These are phyloP conservation scores for Gymnoscopelus microlampas DNA, from an alignment of 2,797 vertebrate genomes.

Conservation along the genomic window DNA sequence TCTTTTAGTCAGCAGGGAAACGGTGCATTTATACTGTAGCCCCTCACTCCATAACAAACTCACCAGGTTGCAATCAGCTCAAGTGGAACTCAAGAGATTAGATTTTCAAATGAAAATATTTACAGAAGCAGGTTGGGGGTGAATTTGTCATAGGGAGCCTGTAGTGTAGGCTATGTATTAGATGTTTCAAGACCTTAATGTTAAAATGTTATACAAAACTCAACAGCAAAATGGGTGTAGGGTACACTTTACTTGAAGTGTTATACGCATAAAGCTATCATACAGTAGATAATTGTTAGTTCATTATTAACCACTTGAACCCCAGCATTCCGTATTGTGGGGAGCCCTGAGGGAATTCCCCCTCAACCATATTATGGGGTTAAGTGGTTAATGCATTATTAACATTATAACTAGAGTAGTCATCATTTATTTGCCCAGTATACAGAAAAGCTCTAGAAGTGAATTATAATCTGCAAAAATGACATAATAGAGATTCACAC, in stretches of 20 bases:
- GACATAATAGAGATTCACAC: no score
- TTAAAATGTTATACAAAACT: neutral
- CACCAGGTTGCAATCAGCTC: neutral
- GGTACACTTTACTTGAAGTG: neutral
- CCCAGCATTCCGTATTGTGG: no score
- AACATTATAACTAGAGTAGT: no score
- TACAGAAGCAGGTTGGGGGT: neutral
- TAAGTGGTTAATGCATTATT: no score
- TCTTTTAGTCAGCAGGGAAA: neutral
- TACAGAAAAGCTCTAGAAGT: no score
- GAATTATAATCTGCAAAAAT: no score
- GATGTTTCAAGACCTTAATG: neutral
- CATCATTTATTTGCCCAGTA: no score
- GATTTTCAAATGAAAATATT: constrained; percentile 12
- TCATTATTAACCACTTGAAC: no score
- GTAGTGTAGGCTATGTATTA: neutral
- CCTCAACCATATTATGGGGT: no score
- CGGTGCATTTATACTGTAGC: neutral
- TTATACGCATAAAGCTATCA: neutral
- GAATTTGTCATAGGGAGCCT: neutral
- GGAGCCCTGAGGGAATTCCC: no score
- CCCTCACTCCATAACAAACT: neutral
- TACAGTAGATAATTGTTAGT: neutral
- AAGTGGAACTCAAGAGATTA: neutral
- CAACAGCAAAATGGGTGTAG: neutral